Conservation (phyloP, 2,797 vertebrate genomes). For the Aplochiton taeniatus region DNA sequence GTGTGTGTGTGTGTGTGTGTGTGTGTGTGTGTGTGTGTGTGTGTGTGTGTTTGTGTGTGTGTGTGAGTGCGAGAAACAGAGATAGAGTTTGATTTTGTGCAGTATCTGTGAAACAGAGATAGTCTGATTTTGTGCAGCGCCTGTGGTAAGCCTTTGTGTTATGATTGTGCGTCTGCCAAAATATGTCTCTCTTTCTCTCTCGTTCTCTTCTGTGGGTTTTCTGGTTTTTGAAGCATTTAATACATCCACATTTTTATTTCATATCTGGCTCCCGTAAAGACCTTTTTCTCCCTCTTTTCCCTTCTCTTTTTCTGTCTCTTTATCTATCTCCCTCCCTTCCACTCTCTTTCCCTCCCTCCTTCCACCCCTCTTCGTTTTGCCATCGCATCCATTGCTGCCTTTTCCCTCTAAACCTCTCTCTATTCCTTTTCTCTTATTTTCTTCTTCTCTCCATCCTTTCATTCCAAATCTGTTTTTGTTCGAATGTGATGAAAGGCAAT, state of each 20-base stretch:
- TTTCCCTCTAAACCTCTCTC: no score
- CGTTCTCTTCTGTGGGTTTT: not conserved
- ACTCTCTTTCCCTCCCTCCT: no score
- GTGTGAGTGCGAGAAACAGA: constrained; percentile 1
- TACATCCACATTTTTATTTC: constrained; percentile 25
- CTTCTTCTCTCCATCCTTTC: not conserved
- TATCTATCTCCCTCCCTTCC: no score
- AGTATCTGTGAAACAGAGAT: not conserved
- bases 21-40: not conserved
- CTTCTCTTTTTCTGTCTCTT: not conserved
- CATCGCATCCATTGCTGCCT: no score
- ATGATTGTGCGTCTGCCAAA: not conserved
- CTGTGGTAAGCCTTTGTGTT: no score
- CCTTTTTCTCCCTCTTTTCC: not conserved
- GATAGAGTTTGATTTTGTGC: no score
- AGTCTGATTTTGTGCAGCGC: no score
- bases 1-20: not conserved
- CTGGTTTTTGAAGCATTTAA: constrained; percentile 18
- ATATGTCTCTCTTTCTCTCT: not conserved
- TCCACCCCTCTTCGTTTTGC: no score
- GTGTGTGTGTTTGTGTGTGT: not conserved
- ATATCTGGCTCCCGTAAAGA: constrained; percentile 36
- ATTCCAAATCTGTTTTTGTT: constrained; percentile 24
- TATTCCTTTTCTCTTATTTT: no score
- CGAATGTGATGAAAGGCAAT: constrained; percentile 45